Percentiles rank a stretch among this genome's conserved stretches.
Evolutionary conservation across 2,888 invertebrate genomes (phyloP).

Genomic region (Cyclophora punctaria): DNA sequence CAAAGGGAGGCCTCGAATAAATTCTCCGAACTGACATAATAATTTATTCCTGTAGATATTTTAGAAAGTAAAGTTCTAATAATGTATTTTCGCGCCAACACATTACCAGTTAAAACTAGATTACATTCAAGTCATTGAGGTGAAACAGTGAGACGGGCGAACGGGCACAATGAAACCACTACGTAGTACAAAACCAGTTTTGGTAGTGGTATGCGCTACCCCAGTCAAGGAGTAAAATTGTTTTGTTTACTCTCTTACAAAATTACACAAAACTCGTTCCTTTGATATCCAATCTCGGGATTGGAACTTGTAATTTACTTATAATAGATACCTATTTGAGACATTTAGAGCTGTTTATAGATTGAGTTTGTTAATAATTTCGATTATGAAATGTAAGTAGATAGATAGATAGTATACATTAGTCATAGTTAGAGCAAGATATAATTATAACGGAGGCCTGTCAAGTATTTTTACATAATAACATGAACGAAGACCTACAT

Average conservation of each 20-base stretch:
- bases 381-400: no score
- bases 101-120: slow-evolving; percentile 9
- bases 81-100: slow-evolving; percentile 45
- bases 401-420: no score
- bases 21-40: no score
- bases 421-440: no score
- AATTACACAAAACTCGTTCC: slow-evolving; percentile 1
- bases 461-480: slow-evolving; percentile 6
- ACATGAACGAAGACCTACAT: slow-evolving; percentile 46
- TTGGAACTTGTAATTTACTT: no score
- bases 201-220: slow-evolving; percentile 58
- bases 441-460: no score
- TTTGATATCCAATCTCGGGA: slow-evolving; percentile 9
- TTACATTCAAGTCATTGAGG: slow-evolving; percentile 20
- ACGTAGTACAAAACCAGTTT: slow-evolving; percentile 69
- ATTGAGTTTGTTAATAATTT: no score
- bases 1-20: no score
- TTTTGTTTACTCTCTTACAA: slow-evolving; percentile 21
- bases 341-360: no score
- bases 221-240: slow-evolving; percentile 29
- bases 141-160: slow-evolving; percentile 35
- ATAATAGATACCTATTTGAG: no score
- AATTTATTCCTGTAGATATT: no score
- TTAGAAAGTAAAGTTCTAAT: no score
- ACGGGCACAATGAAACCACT: slow-evolving; percentile 58